Evolutionary conservation across 2,888 invertebrate genomes (phyloP).

Genomic region (Cheiracanthium punctorium): DNA sequence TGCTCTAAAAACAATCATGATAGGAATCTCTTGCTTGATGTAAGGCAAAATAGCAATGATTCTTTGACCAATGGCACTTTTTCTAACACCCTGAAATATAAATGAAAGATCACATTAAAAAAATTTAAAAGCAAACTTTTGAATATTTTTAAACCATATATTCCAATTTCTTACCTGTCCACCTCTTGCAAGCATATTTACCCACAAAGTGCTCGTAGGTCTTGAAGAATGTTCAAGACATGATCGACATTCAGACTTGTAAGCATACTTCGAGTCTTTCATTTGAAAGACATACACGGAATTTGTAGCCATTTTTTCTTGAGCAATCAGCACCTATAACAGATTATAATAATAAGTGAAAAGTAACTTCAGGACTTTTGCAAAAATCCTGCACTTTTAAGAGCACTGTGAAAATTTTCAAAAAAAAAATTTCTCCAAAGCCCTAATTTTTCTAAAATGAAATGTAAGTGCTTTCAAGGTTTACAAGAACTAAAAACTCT

Average conservation of each 20-base stretch:
- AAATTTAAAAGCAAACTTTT: background rate
- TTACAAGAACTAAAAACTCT: too few relatives aligned
- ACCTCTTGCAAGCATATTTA: conserved; percentile 99
- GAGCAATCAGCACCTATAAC: conserved; percentile 90
- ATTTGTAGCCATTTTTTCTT: conserved; percentile 99
- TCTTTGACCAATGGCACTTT: conserved; percentile 98
- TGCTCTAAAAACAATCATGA: conserved; percentile 99
- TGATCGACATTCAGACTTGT: conserved; percentile 97
- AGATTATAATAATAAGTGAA: conserved; percentile 10
- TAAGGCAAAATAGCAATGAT: conserved; percentile 99
- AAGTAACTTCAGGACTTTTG: too few relatives aligned
- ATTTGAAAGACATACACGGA: conserved; percentile 99
- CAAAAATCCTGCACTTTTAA: too few relatives aligned
- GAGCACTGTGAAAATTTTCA: background rate
- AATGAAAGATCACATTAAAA: background rate
- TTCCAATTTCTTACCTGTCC: conserved; percentile 80
- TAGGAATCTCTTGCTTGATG: conserved; percentile 99
- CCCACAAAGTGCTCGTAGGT: conserved; percentile 98
- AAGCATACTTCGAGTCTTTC: conserved; percentile 99
- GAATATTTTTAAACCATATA: background rate
- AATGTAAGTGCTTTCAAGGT: too few relatives aligned
- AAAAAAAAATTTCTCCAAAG: background rate
- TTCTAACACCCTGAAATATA: conserved; percentile 89
- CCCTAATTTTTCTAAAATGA: too few relatives aligned
- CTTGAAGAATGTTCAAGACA: conserved; percentile 88